Conservation (phyloP, 1,140 invertebrate genomes). For the Aporrectodea caliginosa region DNA sequence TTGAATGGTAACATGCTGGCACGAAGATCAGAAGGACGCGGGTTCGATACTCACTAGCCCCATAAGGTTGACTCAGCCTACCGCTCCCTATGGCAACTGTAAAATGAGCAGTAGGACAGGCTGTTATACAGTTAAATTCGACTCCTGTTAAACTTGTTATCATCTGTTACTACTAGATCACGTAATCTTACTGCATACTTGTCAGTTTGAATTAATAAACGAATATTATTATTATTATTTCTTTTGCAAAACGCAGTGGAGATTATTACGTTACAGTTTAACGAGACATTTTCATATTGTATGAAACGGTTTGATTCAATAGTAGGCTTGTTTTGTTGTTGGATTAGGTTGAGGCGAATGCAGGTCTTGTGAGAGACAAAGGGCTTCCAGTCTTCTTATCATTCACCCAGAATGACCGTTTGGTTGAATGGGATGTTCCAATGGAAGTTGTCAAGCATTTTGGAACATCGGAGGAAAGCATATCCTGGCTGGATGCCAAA, state of each 20-base stretch:
- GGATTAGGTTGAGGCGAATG: neutral
- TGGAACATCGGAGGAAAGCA: neutral
- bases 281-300: neutral
- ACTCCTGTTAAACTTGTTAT: no score
- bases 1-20: no score
- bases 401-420: neutral
- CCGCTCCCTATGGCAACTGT: no score
- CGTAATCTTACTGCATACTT: no score
- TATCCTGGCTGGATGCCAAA: neutral
- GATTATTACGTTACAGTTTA: neutral
- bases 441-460: neutral
- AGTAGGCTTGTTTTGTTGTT: neutral
- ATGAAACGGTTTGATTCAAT: neutral
- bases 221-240: no score
- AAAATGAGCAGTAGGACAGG: no score
- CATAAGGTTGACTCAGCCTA: no score
- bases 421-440: neutral
- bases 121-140: no score
- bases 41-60: no score
- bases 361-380: neutral
- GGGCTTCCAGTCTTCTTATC: neutral
- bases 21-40: no score
- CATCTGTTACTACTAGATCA: no score
- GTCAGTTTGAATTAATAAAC: no score
- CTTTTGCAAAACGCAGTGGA: neutral